phyloP scores from a whole-genome alignment of 2,113 vertebrate species.

The Petrocephalus microphthalmus region DNA sequence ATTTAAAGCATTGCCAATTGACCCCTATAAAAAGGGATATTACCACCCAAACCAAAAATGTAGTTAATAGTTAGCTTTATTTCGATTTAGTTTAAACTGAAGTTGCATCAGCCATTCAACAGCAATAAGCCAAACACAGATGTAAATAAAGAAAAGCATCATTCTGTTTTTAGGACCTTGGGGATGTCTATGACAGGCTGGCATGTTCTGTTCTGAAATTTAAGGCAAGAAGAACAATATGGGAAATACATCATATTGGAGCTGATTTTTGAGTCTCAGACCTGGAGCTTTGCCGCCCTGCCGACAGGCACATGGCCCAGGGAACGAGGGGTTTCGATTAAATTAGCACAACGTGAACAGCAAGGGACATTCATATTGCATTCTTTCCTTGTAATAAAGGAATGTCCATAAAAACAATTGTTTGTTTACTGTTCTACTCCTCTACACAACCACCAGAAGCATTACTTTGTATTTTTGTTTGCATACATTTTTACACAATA shows the following conservation, averaged over 20 bases:
- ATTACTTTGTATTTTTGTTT: background rate
- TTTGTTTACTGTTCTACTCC: background rate
- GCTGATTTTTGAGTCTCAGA: background rate
- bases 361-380: background rate
- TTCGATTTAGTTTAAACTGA: background rate
- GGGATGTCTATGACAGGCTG: background rate
- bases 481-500: background rate
- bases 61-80: background rate
- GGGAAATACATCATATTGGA: background rate
- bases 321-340: background rate
- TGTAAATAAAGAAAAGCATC: background rate
- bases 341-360: background rate
- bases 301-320: background rate
- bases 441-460: background rate
- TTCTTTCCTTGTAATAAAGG: background rate
- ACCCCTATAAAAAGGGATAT: background rate
- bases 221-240: background rate
- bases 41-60: background rate
- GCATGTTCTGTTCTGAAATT: background rate
- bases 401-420: background rate
- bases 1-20: background rate
- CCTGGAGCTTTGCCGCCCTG: background rate
- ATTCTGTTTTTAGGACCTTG: background rate
- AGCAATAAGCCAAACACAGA: background rate
- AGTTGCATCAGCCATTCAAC: background rate